Base-by-base conservation (phyloP, 2,888 invertebrate species). In the Geotrupes spiniger region DNA sequence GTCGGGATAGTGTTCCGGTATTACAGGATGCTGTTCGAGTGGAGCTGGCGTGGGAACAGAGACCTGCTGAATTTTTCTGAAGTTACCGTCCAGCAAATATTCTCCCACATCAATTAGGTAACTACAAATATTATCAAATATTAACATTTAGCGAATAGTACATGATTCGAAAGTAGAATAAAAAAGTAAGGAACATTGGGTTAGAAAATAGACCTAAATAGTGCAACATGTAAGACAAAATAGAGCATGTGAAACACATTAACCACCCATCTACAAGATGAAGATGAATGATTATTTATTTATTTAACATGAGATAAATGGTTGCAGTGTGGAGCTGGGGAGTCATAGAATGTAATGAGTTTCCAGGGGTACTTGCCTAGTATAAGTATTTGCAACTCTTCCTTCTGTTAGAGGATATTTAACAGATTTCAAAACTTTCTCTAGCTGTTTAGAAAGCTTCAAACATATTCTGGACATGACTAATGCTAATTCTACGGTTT, bases 1-100 rank as follows among this genome's bases (percentile, higher is more conserved):
- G 29, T 48, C 37, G 4, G 48, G 48, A 29, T 48, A 48, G 10
- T 48, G 31, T 21, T 48, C 48, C 4, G 28, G 4, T 2, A 38
- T 10, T 0, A 16, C 36, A 9, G 26, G 9, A 14, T 48, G 48
- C n/a, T 48, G 28, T 2, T 43, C 38, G 3, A 42, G 29, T 8
- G 48, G 36, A 8, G 21, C 14, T 15, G 17, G 27, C 5, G 42
- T 43, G 2, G 42, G 31, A 2, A 43, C 29, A 15, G 17, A 38
- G 10, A 28, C 36, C 2, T 29, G 38, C 31, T 26, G 3, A 1
- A n/a, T 14, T 38, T 42, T 48, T 21, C 25, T 9, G 25, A 38
- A 48, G 8, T 38, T 27, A 26, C 46, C 40, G 5, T 46, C 40
- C 10, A 46, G 15, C 9, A 46, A 5, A 26, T 16, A 40, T 10